Evolutionary conservation across 2,113 vertebrate genomes (phyloP).

Genomic region (Paedocypris sp.): DNA sequence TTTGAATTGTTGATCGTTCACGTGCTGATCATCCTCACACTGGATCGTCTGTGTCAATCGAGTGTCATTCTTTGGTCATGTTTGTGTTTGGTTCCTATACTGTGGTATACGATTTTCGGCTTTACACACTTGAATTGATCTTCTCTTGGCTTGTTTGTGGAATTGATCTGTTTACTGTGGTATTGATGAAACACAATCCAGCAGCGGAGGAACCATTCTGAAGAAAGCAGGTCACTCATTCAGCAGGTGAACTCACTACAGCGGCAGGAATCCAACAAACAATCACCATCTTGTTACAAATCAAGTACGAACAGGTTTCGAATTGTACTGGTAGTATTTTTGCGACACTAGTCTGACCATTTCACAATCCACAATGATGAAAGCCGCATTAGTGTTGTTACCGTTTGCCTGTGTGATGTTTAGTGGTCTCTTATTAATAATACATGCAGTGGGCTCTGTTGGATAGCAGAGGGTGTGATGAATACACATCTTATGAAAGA

Average conservation of each 20-base stretch:
- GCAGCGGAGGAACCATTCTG: neutral
- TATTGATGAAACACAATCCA: neutral
- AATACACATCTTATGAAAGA: neutral
- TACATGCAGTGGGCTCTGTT: constrained; percentile 25
- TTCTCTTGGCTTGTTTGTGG: neutral
- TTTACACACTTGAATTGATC: too few relatives aligned
- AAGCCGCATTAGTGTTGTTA: neutral
- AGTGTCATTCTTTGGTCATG: too few relatives aligned
- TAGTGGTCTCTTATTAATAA: constrained; percentile 27
- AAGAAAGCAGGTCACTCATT: neutral
- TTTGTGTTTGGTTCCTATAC: too few relatives aligned
- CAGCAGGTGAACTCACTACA: too few relatives aligned
- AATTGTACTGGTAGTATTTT: neutral
- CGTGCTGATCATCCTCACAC: too few relatives aligned
- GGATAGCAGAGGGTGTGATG: too few relatives aligned
- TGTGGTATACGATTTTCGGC: too few relatives aligned
- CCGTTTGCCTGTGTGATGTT: constrained; percentile 3
- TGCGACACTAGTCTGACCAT: neutral
- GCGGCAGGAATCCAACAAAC: too few relatives aligned
- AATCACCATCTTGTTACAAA: too few relatives aligned
- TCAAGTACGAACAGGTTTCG: too few relatives aligned
- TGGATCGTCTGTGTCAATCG: too few relatives aligned
- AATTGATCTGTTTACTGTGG: neutral
- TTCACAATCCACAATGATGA: neutral
- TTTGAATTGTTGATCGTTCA: too few relatives aligned